Conservation (phyloP, 1,140 invertebrate species). For the Caenorhabditis briggsae region DNA sequence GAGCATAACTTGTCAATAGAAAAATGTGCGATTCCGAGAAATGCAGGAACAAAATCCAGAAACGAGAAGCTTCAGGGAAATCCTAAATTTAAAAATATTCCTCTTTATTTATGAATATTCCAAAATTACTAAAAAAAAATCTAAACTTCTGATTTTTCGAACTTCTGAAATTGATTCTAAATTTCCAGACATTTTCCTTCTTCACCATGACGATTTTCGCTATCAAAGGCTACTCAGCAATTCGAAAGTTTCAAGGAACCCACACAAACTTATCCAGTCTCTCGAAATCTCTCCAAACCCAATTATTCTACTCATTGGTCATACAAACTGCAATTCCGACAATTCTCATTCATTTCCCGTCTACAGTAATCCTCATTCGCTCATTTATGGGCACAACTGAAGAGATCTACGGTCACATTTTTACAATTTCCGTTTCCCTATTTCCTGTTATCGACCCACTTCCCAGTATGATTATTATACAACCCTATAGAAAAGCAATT, state of each 20-base stretch:
- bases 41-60: too few relatives aligned
- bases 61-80: too few relatives aligned
- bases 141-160: too few relatives aligned
- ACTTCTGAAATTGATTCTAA: too few relatives aligned
- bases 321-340: slow-evolving; percentile 1
- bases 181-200: neutral
- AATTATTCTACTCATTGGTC: slow-evolving; percentile 4
- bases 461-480: slow-evolving; percentile 1
- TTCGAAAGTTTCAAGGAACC: neutral
- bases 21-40: too few relatives aligned
- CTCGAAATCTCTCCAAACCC: neutral
- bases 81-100: too few relatives aligned
- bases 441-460: slow-evolving; percentile 10
- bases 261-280: neutral
- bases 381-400: neutral
- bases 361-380: neutral
- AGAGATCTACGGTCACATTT: neutral
- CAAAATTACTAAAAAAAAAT: too few relatives aligned
- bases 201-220: neutral
- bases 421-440: neutral
- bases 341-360: neutral
- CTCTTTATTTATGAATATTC: too few relatives aligned
- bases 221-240: neutral
- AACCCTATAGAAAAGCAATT: neutral
- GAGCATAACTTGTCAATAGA: too few relatives aligned